Conservation (phyloP, 2,888 invertebrate genomes). For the Isotomurus palustris region DNA sequence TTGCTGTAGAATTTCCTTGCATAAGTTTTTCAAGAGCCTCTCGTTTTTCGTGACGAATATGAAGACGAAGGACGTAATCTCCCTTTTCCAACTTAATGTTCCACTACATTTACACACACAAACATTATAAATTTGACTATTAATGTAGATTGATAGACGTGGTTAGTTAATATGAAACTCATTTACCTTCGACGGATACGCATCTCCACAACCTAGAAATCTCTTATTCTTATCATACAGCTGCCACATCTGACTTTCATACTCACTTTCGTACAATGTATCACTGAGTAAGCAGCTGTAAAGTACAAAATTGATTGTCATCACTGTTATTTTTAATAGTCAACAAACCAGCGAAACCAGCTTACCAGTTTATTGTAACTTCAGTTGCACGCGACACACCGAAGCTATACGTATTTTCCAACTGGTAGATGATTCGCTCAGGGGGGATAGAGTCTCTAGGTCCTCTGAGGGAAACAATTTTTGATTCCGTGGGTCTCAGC, state of each 20-base stretch:
- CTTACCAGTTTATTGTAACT: constrained; percentile 63
- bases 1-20: constrained; percentile 19
- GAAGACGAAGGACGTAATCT: constrained; percentile 80
- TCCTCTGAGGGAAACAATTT: constrained; percentile 67
- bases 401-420: constrained; percentile 81
- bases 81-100: constrained; percentile 88
- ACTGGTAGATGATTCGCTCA: constrained; percentile 82
- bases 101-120: too few species aligned
- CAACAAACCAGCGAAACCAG: not conserved
- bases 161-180: not conserved
- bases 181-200: constrained; percentile 69
- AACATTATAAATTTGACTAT: too few species aligned
- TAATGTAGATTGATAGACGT: too few species aligned
- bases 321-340: not conserved
- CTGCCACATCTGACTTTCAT: constrained; percentile 96
- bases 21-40: constrained; percentile 26
- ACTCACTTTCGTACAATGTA: constrained; percentile 90
- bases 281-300: constrained; percentile 71
- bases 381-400: constrained; percentile 76
- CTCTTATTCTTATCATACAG: constrained; percentile 87
- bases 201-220: constrained; percentile 59
- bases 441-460: constrained; percentile 80
- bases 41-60: constrained; percentile 74
- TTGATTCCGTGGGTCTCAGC: constrained; percentile 72
- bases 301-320: too few species aligned